A percentile compares a stretch with the other conserved stretches of the same genome.
Evolutionary conservation across 1,140 invertebrate species (phyloP).

Genomic region (Diorhabda sublineata): DNA sequence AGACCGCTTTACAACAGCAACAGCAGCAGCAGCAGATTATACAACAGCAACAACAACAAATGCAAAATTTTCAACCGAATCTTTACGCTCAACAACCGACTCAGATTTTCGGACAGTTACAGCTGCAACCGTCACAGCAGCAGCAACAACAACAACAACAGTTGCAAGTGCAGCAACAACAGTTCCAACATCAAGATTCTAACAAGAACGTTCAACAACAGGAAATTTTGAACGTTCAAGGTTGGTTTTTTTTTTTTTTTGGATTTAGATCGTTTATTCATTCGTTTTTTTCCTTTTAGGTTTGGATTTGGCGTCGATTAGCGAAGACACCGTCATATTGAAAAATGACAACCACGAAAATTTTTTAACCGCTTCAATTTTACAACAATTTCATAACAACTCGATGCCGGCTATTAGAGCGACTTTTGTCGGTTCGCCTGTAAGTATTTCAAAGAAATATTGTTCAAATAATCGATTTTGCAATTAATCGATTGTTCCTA

Average conservation of each 20-base stretch:
- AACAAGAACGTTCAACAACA: slow-evolving; percentile 32
- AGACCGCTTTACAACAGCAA: slow-evolving; percentile 41
- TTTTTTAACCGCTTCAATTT: slow-evolving; percentile 41
- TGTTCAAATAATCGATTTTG: too few relatives aligned
- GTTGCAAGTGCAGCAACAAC: slow-evolving; percentile 48
- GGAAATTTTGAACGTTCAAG: slow-evolving; percentile 32
- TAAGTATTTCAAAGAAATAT: slow-evolving; percentile 23
- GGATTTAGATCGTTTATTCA: slow-evolving; percentile 12
- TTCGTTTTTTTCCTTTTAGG: slow-evolving; percentile 4
- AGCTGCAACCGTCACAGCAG: background rate
- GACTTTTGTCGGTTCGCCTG: slow-evolving; percentile 37
- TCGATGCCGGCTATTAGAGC: slow-evolving; percentile 29
- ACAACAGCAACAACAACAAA: slow-evolving; percentile 44
- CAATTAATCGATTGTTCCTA: too few relatives aligned
- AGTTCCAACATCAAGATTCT: slow-evolving; percentile 11
- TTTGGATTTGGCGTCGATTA: slow-evolving; percentile 21
- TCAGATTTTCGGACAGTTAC: slow-evolving; percentile 17
- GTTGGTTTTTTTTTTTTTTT: slow-evolving; percentile 15
- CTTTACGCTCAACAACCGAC: slow-evolving; percentile 22
- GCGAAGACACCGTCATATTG: slow-evolving; percentile 33
- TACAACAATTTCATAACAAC: slow-evolving; percentile 43
- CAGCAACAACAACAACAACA: slow-evolving; percentile 23
- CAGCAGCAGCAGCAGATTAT: slow-evolving; percentile 42
- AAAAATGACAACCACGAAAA: slow-evolving; percentile 40
- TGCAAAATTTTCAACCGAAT: slow-evolving; percentile 35